Conservation (phyloP, 2,888 invertebrate genomes). For the Miltochrista miniata region DNA sequence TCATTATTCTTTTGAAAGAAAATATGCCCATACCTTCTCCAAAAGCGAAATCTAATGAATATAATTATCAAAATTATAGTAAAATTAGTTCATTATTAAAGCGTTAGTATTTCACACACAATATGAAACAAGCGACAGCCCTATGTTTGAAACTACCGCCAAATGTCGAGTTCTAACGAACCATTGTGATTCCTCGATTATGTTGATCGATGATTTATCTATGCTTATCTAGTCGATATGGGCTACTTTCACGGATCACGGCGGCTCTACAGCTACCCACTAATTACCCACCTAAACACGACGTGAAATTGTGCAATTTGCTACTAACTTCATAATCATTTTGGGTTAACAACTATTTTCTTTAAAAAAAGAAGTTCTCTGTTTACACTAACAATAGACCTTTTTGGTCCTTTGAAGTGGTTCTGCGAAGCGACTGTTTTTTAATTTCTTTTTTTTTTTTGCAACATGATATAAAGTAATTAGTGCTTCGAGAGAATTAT, state of each 20-base stretch:
- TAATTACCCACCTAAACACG: constrained; percentile 38
- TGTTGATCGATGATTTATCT: constrained; percentile 70
- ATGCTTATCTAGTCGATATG: constrained; percentile 24
- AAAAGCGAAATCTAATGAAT: too few relatives aligned
- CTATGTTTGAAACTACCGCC: constrained; percentile 30
- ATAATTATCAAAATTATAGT: too few relatives aligned
- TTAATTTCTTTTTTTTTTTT: too few relatives aligned
- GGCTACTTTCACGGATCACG: constrained; percentile 33
- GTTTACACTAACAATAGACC: constrained; percentile 6
- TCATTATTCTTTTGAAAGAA: too few relatives aligned
- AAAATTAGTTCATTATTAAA: too few relatives aligned
- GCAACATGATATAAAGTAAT: not conserved
- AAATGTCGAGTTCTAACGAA: constrained; percentile 68
- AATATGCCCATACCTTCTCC: too few relatives aligned
- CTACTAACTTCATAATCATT: constrained; percentile 11
- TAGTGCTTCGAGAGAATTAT: too few relatives aligned
- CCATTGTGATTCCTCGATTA: constrained; percentile 81
- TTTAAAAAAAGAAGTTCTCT: constrained; percentile 1
- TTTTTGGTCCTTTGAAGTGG: not conserved
- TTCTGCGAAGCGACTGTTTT: not conserved
- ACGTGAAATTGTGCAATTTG: constrained; percentile 46
- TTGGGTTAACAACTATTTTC: not conserved
- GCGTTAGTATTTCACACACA: not conserved
- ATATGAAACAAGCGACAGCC: constrained; percentile 30
- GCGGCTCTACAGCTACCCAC: constrained; percentile 28